Percentiles rank a stretch among this genome's conserved stretches.
These are phyloP conservation scores for Cydia splendana DNA, from an alignment of 1,140 invertebrate genomes.

Conservation along the genomic window DNA sequence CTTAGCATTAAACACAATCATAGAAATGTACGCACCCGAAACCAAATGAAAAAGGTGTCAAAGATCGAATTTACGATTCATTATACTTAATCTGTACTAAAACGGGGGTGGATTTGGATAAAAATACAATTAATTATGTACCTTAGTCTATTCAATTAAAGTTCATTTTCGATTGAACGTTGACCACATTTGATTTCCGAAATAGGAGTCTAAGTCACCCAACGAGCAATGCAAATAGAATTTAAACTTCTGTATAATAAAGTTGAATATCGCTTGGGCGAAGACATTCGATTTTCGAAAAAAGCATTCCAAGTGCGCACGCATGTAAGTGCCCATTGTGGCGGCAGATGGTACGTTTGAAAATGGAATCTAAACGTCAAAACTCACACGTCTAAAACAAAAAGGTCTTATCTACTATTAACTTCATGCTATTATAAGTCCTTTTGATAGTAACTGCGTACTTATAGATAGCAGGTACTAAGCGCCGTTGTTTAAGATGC, in stretches of 20 bases:
- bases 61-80: constrained; percentile 80
- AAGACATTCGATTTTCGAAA: constrained; percentile 63
- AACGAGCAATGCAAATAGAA: constrained; percentile 34
- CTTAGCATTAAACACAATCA: constrained; percentile 51
- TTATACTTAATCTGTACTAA: constrained; percentile 77
- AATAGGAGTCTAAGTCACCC: background rate
- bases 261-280: constrained; percentile 39
- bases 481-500: background rate
- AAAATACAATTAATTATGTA: background rate
- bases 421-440: background rate
- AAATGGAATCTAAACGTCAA: constrained; percentile 46
- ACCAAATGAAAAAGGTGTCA: constrained; percentile 79
- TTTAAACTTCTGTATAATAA: constrained; percentile 33
- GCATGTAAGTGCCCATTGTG: constrained; percentile 76
- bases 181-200: background rate
- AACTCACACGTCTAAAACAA: constrained; percentile 24
- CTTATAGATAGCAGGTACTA: background rate
- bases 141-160: background rate
- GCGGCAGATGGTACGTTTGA: constrained; percentile 70
- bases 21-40: constrained; percentile 64
- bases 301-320: constrained; percentile 66
- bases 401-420: background rate
- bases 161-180: background rate
- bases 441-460: background rate
- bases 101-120: constrained; percentile 52